A percentile compares a stretch with the other conserved stretches of the same genome.
These are phyloP conservation scores for Crenichthys baileyi DNA, from an alignment of 2,797 vertebrate species.

Conservation along the genomic window DNA sequence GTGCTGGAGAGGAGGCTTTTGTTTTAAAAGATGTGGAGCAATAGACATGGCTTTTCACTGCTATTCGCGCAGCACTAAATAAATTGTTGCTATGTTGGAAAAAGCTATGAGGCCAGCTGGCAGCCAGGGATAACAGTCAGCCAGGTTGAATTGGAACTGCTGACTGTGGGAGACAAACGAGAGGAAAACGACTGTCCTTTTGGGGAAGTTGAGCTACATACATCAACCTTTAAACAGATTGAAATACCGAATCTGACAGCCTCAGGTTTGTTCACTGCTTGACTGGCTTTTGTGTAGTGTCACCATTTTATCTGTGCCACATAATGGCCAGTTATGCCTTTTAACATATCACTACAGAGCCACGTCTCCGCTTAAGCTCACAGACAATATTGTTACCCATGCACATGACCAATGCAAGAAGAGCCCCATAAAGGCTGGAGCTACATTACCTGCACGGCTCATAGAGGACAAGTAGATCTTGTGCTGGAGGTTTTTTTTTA, in stretches of 20 bases:
- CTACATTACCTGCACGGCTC: constrained; percentile 9
- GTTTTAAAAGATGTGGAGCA: constrained; percentile 14
- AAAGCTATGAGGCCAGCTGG: constrained; percentile 45
- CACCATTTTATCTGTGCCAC: constrained; percentile 13
- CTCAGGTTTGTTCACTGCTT: constrained; percentile 22
- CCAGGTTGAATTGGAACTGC: constrained; percentile 13
- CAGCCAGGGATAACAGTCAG: constrained; percentile 25
- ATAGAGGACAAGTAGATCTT: constrained; percentile 69
- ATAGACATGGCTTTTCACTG: constrained; percentile 5
- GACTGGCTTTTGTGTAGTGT: constrained; percentile 15
- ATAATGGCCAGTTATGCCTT: constrained; percentile 18
- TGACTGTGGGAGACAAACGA: constrained; percentile 14
- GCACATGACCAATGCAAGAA: constrained; percentile 53
- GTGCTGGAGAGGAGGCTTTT: constrained; percentile 3
- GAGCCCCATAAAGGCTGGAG: constrained; percentile 16
- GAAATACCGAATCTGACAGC: constrained; percentile 11
- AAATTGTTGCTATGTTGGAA: constrained; percentile 54
- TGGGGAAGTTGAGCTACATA: not conserved
- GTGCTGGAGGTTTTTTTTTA: constrained; percentile 51
- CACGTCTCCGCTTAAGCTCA: not conserved
- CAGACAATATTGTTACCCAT: constrained; percentile 58
- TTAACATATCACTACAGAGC: constrained; percentile 5
- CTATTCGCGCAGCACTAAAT: constrained; percentile 15
- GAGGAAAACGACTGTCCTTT: constrained; percentile 15
- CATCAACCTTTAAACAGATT: constrained; percentile 15